Percentiles rank a stretch among this genome's conserved stretches.
phyloP scores from a whole-genome alignment of 2,113 vertebrate genomes.

The Pollimyrus isidori region DNA sequence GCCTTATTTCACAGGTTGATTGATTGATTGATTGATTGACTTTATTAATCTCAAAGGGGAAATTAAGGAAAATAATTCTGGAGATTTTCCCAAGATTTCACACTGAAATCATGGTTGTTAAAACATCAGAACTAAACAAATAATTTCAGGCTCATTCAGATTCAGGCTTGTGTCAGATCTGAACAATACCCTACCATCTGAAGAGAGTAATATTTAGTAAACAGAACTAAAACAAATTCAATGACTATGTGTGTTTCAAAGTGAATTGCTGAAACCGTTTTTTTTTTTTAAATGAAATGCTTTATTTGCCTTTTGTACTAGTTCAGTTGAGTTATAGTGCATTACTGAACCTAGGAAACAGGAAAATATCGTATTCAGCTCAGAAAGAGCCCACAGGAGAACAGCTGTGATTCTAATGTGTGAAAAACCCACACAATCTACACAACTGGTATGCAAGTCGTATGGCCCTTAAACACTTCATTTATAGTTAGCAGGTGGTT shows the following conservation, averaged over 20 bases:
- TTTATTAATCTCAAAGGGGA: not conserved
- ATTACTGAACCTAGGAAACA: not conserved
- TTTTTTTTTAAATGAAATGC: not conserved
- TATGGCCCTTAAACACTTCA: not conserved
- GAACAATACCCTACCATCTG: not conserved
- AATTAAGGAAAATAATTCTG: not conserved
- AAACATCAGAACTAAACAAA: not conserved
- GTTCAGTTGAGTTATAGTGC: not conserved
- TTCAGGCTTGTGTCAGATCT: not conserved
- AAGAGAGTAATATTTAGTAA: not conserved
- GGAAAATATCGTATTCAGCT: not conserved
- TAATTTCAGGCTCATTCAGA: not conserved
- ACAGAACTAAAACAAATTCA: not conserved
- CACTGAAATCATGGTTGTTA: not conserved
- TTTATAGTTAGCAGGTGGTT: slow-evolving; percentile 1
- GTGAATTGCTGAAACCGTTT: not conserved
- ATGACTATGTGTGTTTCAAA: not conserved
- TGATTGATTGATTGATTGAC: not conserved
- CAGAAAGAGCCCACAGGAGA: not conserved
- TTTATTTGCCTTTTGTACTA: not conserved
- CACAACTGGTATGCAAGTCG: not conserved
- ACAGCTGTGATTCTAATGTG: not conserved
- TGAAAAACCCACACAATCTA: not conserved
- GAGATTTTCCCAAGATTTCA: not conserved
- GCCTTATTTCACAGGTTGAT: not conserved